Conservation (phyloP, 2,888 invertebrate species). For the Alsophila aescularia region DNA sequence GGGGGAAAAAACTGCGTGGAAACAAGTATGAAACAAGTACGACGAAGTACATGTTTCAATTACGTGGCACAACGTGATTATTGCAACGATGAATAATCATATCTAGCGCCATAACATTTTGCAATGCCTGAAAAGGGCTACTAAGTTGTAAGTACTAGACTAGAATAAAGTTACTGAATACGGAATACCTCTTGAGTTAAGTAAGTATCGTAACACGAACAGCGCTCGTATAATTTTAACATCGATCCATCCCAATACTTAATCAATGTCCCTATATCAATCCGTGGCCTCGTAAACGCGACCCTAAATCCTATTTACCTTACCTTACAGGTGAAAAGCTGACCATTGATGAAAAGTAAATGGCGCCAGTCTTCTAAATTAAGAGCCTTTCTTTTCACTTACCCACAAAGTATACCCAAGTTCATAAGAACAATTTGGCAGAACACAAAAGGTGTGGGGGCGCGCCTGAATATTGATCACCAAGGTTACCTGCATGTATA, state of each 20-base stretch:
- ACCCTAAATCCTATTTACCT: conserved; percentile 1
- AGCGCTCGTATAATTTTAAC: neutral
- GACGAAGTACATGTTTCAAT: no score
- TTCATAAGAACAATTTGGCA: conserved; percentile 38
- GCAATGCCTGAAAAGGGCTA: no score
- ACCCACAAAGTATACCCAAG: conserved; percentile 7
- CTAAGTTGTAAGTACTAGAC: no score
- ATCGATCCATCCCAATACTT: neutral
- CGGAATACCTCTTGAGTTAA: no score
- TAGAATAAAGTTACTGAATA: no score
- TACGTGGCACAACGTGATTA: no score
- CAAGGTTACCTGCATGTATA: conserved; percentile 48
- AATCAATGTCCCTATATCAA: conserved; percentile 9
- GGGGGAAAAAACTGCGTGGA: no score
- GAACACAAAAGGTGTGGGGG: conserved; percentile 40
- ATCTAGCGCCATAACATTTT: no score
- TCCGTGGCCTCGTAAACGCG: neutral
- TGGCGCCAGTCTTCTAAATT: conserved; percentile 7
- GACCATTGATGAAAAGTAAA: conserved; percentile 22
- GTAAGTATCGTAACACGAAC: neutral
- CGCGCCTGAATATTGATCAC: conserved; percentile 50
- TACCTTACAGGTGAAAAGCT: no score
- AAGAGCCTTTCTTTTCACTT: conserved; percentile 12
- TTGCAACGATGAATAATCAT: no score
- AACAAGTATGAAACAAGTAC: no score